phyloP scores from a whole-genome alignment of 2,888 invertebrate genomes.

The Eucera pruinosa region DNA sequence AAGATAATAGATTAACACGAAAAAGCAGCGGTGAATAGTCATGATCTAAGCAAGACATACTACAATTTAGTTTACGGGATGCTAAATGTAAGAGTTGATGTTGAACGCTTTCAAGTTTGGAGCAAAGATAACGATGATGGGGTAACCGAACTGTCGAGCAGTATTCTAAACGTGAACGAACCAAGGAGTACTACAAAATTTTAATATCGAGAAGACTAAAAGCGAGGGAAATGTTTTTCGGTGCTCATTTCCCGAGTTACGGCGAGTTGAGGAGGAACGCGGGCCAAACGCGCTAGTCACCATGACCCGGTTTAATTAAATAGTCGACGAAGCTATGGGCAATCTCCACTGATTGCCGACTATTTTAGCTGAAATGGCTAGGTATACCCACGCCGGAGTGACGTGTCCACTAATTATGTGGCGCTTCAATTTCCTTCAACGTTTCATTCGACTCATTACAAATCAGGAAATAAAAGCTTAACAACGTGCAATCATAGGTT shows the following conservation, averaged over 20 bases:
- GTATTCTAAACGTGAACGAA: no score
- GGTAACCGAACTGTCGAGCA: no score
- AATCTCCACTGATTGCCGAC: conserved; percentile 13
- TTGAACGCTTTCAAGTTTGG: no score
- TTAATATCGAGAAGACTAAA: no score
- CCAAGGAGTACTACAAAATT: no score
- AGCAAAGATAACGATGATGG: no score
- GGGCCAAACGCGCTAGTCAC: conserved; percentile 27
- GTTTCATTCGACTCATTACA: conserved; percentile 8
- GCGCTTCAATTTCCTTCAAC: conserved; percentile 30
- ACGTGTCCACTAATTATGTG: conserved; percentile 29
- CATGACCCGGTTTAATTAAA: conserved; percentile 29
- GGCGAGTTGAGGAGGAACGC: neutral
- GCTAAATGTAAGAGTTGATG: no score
- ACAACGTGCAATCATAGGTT: conserved; percentile 12
- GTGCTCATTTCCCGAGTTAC: neutral
- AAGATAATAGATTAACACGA: no score
- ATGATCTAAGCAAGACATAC: no score
- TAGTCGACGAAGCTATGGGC: conserved; percentile 6
- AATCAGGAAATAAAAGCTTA: neutral
- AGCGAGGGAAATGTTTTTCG: no score
- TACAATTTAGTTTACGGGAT: no score
- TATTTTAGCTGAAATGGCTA: conserved; percentile 21
- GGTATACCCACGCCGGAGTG: conserved; percentile 12
- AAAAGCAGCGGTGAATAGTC: no score